Base-by-base conservation (phyloP, 2,797 vertebrate species). In the Decapterus maruadsi region DNA sequence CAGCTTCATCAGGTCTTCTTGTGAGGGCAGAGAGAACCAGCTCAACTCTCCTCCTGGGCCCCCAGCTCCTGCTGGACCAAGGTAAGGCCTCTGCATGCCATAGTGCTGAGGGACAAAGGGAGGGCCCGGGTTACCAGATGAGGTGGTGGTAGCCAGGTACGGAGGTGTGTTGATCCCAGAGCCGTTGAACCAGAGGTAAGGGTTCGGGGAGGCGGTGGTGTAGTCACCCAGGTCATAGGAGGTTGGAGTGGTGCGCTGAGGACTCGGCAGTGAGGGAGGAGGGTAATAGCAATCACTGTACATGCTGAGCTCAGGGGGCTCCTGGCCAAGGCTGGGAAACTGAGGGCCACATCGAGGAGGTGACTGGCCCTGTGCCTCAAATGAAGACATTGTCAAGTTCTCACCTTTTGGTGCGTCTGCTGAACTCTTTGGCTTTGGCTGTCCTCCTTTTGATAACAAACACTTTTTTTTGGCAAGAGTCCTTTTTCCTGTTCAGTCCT, bases 1-100 rank as follows among this genome's bases (percentile, higher is more conserved):
- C 86, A 99, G 81, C 90, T 99, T 99, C 97, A 99, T 99, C 73
- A 99, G 93, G 92, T 99, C 98, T 90, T 99, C 98, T 84, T 99
- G 98, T 4, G 97, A 99, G 0, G 98, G 98, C 13, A 99, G 95
- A 42, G 97, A 98, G 87, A 99, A 97, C 98, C 98, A 99, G 86
- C 97, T 95, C 58, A 99, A 93, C 63, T 99, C 98, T 9, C 84
- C 97, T 68, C 96, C 95, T 4, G 94, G 90, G 20, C 93, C 95
- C 0, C 96, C 93, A 50, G 96, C 55, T 68, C 95, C 95, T 4
- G 90, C 83, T 1, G 93, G 90, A 0, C 97, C 97, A 81, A 99
- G 87, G 77, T 98, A 96, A 55, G 96, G 96, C 77, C 98, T 95
- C 93, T 99, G 98, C 95, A 98, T 94, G 75, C 98, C 96, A 0